Conservation (phyloP, 1,140 invertebrate genomes). For the Aplysia californica region DNA sequence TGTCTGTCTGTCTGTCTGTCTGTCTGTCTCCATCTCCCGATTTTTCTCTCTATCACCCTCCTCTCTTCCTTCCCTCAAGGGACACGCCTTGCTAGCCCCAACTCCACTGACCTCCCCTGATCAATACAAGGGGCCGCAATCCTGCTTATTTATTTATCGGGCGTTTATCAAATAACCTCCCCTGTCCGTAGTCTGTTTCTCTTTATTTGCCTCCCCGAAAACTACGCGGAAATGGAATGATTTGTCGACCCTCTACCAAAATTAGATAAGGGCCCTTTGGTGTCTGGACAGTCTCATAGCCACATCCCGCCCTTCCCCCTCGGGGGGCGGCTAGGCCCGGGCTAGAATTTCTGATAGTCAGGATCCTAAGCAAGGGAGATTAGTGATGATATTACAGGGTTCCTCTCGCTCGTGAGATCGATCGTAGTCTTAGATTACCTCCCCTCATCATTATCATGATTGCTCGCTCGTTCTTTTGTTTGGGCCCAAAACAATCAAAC, state of each 20-base stretch:
- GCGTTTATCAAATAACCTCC: conserved; percentile 6
- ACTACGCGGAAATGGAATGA: conserved; percentile 18
- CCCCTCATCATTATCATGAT: conserved; percentile 6
- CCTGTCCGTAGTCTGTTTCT: not conserved
- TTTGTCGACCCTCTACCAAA: not conserved
- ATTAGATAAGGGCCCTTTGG: not conserved
- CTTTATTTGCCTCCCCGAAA: conserved; percentile 12
- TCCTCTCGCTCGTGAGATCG: not conserved
- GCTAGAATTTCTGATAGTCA: not conserved
- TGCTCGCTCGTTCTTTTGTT: not conserved
- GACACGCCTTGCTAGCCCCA: not conserved
- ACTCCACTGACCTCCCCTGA: not conserved
- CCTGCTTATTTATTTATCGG: conserved; percentile 20
- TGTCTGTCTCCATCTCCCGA: no score
- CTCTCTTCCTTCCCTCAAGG: no score
- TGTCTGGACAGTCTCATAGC: conserved; percentile 14
- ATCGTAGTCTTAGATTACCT: conserved; percentile 17
- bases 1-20: no score
- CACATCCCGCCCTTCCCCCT: not conserved
- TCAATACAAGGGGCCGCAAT: conserved; percentile 11
- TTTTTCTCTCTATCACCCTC: no score
- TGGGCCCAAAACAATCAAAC: no score
- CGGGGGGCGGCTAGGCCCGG: not conserved
- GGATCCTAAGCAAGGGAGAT: conserved; percentile 10
- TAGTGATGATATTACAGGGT: conserved; percentile 20